These are phyloP conservation scores for Pholis gunnellus DNA, from an alignment of 2,113 vertebrate genomes.

Conservation along the genomic window DNA sequence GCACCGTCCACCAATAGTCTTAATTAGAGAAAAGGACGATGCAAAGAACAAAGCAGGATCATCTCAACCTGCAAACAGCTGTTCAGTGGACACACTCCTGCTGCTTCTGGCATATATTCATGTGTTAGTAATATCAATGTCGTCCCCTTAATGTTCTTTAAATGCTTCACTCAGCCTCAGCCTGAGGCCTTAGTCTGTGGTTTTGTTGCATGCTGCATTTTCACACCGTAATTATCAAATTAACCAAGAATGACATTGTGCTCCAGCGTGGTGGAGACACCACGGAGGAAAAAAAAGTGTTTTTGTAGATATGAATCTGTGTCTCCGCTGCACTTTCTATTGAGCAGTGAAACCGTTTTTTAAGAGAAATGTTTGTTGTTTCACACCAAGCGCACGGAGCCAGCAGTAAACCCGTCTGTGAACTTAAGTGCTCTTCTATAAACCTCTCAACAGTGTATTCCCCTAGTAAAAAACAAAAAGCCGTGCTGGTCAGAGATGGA, in stretches of 20 bases:
- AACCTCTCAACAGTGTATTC: constrained; percentile 63
- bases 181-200: background rate
- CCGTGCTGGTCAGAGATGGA: constrained; percentile 54
- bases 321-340: constrained; percentile 37
- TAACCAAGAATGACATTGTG: constrained; percentile 3
- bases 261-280: background rate
- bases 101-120: background rate
- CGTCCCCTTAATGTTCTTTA: background rate
- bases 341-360: constrained; percentile 57
- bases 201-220: constrained; percentile 8
- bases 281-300: background rate
- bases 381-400: constrained; percentile 64
- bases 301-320: constrained; percentile 31
- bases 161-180: background rate
- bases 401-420: constrained; percentile 77
- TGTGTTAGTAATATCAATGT: background rate
- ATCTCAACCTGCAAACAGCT: background rate
- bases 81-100: background rate
- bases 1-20: background rate
- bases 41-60: background rate
- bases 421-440: constrained; percentile 74
- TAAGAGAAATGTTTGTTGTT: constrained; percentile 75
- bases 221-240: constrained; percentile 26
- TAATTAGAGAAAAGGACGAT: background rate
- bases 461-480: constrained; percentile 50